Conservation (phyloP, 2,113 vertebrate genomes). For the Anolis carolinensis region DNA sequence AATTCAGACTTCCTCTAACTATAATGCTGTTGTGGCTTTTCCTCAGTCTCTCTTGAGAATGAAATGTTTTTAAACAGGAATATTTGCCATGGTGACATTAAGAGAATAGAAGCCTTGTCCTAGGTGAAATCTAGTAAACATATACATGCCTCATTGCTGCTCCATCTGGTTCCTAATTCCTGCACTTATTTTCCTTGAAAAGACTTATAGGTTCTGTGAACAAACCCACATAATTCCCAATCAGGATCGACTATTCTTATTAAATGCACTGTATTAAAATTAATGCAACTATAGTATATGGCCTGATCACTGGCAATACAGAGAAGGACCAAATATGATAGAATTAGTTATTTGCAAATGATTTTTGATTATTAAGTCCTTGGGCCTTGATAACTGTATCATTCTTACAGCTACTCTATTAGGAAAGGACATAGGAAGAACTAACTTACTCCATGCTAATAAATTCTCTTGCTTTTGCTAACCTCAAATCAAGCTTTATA, state of each 20-base stretch:
- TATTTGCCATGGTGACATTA: not conserved
- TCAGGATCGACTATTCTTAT: not conserved
- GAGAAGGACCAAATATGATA: not conserved
- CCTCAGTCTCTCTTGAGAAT: not conserved
- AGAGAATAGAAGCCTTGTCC: not conserved
- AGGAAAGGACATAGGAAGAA: not conserved
- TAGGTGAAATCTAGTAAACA: not conserved
- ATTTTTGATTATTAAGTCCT: not conserved
- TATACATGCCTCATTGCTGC: not conserved
- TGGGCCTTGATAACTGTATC: not conserved
- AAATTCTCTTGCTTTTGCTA: conserved; percentile 13
- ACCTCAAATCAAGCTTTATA: not conserved
- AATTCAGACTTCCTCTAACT: not conserved
- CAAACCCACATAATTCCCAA: not conserved
- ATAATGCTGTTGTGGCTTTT: not conserved
- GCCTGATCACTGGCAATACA: not conserved
- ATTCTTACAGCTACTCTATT: not conserved
- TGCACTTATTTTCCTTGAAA: not conserved
- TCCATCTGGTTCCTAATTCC: not conserved
- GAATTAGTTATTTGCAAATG: not conserved
- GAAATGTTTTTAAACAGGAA: not conserved
- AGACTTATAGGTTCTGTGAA: not conserved
- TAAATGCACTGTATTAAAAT: not conserved
- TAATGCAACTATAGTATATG: not conserved
- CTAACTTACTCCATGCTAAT: not conserved